A percentile compares a stretch with the other conserved stretches of the same genome.
phyloP scores from a whole-genome alignment of 2,113 vertebrate genomes.

The Callipepla squamata region DNA sequence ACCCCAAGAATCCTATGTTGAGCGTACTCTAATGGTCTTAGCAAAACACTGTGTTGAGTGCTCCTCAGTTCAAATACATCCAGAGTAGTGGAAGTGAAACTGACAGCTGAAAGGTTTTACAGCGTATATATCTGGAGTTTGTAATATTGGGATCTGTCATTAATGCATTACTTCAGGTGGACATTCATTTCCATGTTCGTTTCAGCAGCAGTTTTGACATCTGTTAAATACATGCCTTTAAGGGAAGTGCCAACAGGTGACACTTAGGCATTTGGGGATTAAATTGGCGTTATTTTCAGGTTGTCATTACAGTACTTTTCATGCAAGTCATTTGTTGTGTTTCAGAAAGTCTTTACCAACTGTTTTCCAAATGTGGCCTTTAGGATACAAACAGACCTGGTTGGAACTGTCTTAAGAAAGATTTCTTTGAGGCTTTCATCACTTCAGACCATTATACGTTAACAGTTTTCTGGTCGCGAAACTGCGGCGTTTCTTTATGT shows the following conservation, averaged over 20 bases:
- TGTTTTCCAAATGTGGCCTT: background rate
- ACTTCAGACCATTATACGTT: background rate
- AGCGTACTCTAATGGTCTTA: background rate
- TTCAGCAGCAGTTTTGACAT: background rate
- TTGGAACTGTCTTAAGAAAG: background rate
- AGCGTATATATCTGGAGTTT: background rate
- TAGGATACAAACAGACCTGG: background rate
- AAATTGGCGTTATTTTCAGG: background rate
- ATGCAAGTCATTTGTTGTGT: background rate
- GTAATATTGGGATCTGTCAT: background rate
- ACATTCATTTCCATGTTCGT: background rate
- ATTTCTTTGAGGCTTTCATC: background rate
- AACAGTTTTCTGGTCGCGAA: background rate
- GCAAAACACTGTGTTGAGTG: background rate
- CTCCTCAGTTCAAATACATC: slow-evolving; percentile 9
- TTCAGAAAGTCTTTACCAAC: slow-evolving; percentile 9
- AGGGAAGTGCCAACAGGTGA: background rate
- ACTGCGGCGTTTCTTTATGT: slow-evolving; percentile 3
- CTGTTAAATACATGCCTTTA: background rate
- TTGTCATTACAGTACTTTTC: background rate
- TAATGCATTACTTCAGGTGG: slow-evolving; percentile 7
- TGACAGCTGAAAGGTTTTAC: background rate
- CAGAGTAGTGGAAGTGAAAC: background rate
- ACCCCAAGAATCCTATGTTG: background rate
- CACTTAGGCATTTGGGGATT: background rate